phyloP scores from a whole-genome alignment of 2,113 vertebrate species.

The Dicerorhinus sumatrensis region DNA sequence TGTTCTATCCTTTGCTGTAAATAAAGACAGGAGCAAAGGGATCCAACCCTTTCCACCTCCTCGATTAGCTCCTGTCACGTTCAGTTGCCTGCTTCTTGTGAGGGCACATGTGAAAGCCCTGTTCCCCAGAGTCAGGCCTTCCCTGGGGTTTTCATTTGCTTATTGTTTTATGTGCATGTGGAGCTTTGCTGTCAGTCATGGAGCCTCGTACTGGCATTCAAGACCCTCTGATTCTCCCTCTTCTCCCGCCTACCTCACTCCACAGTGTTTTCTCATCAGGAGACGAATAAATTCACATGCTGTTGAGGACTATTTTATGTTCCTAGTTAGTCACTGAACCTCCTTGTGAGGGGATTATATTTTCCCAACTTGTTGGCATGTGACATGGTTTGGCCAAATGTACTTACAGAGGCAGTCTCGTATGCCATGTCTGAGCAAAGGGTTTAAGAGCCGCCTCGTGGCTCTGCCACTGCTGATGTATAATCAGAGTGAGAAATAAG shows the following conservation, averaged over 20 bases:
- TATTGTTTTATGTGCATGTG: neutral
- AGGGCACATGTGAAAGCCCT: neutral
- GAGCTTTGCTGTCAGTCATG: neutral
- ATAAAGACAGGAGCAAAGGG: slow-evolving; percentile 53
- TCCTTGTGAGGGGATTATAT: neutral
- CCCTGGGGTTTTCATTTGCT: neutral
- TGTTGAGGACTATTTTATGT: neutral
- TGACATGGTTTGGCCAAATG: neutral
- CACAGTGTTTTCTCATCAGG: neutral
- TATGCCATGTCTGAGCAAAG: neutral
- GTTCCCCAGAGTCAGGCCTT: neutral
- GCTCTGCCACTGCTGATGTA: neutral
- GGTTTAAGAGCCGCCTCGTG: neutral
- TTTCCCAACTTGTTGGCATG: neutral
- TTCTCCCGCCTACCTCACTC: neutral
- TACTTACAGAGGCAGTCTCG: neutral
- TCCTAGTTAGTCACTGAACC: neutral
- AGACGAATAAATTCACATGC: neutral
- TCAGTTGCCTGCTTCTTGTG: neutral
- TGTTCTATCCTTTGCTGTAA: slow-evolving; percentile 65
- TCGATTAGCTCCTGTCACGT: neutral
- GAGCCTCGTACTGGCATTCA: neutral
- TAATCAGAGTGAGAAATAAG: neutral
- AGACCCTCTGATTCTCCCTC: neutral
- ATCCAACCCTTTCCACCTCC: neutral